Evolutionary conservation across 2,888 invertebrate species (phyloP), one percentile per base, ranked within the genome.

Genomic region (Drosophila fulvimacula): DNA sequence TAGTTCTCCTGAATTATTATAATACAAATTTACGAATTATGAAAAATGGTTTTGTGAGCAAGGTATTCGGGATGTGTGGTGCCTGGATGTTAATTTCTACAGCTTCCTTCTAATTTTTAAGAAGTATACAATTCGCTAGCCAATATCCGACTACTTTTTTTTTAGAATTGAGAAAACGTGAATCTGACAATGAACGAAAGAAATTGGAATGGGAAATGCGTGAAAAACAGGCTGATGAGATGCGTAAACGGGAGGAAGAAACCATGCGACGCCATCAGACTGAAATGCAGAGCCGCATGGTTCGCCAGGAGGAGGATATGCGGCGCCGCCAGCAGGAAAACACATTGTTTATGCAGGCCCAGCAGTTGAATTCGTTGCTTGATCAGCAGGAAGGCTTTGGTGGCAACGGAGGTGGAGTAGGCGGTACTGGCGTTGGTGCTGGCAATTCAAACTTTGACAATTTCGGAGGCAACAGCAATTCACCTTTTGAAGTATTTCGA

Each of bases 261-360:
- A 93, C 94, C 81, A 93, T 95, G 91, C 93, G 88, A 83, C 94
- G 96, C 10, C 95, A 96, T 88, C 95, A 96, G 91, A 96, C 95
- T 91, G 96, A 96, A 91, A 95, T 97, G 93, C 94, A 96, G 77
- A 93, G 94, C 82, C 94, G 96, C 75, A 96, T 97, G 94, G 94
- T 95, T 68, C 94, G 95, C 57, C 96, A 96, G 93, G 97, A 97
- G 91, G 97, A 97, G 91, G 97, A 97, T 92, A 93, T 97, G 91
- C 95, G 96, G 57, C 95, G 97, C 78, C 94, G 97, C 19, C 97
- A 97, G 91, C 96, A 97, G 92, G 97, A 97, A 93, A 97, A 97
- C 92, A 96, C 95, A 79, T 93, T 97, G 70, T 97, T 97, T 83
- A 96, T 97, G 94, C 97, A 97, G 93, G 95, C 94, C 1, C 95